These are phyloP conservation scores for Opisthograptis luteolata DNA, from an alignment of 2,888 invertebrate species.

Conservation along the genomic window DNA sequence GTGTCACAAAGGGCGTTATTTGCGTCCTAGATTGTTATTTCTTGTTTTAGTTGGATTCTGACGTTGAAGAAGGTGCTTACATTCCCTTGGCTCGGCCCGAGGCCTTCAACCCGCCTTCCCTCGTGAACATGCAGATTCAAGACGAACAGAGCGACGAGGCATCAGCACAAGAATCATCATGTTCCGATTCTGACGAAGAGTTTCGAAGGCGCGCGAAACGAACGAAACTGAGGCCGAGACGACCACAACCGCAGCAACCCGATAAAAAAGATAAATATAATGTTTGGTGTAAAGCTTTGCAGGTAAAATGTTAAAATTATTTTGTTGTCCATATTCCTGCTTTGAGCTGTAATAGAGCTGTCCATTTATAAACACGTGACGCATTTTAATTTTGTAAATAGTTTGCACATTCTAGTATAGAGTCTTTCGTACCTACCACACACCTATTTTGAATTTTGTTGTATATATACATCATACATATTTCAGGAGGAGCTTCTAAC, in stretches of 20 bases:
- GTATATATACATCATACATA: neutral
- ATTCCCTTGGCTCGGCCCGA: conserved; percentile 84
- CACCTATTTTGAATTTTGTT: neutral
- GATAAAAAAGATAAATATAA: conserved; percentile 89
- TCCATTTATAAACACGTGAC: no score
- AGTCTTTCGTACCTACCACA: no score
- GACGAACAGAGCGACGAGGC: conserved; percentile 85
- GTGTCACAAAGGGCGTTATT: conserved; percentile 23
- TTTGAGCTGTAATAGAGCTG: no score
- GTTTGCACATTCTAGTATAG: no score
- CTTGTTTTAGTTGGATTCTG: conserved; percentile 74
- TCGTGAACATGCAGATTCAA: conserved; percentile 82
- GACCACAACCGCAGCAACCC: conserved; percentile 57
- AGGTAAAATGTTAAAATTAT: conserved; percentile 55
- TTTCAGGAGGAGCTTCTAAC: conserved; percentile 91
- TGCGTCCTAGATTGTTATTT: conserved; percentile 19
- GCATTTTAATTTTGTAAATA: no score
- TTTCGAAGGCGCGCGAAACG: conserved; percentile 79
- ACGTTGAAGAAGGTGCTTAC: conserved; percentile 81
- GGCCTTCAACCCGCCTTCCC: conserved; percentile 77
- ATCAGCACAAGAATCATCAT: conserved; percentile 76
- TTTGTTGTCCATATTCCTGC: neutral
- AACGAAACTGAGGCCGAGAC: conserved; percentile 71
- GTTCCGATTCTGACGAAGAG: conserved; percentile 86
- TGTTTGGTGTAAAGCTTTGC: conserved; percentile 88